A percentile compares a stretch with the other conserved stretches of the same genome.
phyloP scores from a whole-genome alignment of 2,797 vertebrate genomes.

The Clarias fuscus region DNA sequence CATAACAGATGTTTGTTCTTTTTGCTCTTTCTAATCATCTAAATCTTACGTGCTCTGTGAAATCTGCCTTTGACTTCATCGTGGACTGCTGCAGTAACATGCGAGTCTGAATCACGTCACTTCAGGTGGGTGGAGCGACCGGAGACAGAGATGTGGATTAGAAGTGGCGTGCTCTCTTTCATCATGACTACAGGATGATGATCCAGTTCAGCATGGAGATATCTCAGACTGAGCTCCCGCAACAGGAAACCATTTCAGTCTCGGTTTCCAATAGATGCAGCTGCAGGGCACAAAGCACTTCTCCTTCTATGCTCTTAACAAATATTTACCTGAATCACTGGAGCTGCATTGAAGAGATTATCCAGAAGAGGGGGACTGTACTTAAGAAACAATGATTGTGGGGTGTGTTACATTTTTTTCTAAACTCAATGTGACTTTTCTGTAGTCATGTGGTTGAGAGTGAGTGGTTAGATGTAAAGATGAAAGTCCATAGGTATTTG shows the following conservation, averaged over 20 bases:
- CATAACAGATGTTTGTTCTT: background rate
- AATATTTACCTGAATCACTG: background rate
- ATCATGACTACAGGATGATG: slow-evolving; percentile 49
- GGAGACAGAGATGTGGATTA: slow-evolving; percentile 41
- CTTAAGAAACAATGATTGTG: background rate
- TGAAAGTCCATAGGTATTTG: background rate
- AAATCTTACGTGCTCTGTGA: slow-evolving; percentile 37
- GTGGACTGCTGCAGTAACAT: slow-evolving; percentile 24
- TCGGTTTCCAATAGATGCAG: slow-evolving; percentile 2
- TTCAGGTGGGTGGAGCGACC: slow-evolving; percentile 41
- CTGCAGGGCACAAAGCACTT: background rate
- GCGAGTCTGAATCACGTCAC: slow-evolving; percentile 21
- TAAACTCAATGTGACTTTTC: slow-evolving; percentile 7
- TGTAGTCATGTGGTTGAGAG: background rate
- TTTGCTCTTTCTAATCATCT: background rate
- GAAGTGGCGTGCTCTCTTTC: slow-evolving; percentile 47
- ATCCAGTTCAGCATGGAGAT: slow-evolving; percentile 49
- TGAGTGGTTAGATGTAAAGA: background rate
- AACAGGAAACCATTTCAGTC: slow-evolving; percentile 1
- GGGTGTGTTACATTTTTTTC: background rate
- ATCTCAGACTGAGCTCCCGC: slow-evolving; percentile 34
- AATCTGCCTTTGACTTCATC: slow-evolving; percentile 7
- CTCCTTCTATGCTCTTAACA: slow-evolving; percentile 15
- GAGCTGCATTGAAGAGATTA: background rate
- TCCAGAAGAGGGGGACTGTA: background rate